Conservation (phyloP, 2,113 vertebrate species). For the Nerophis ophidion region DNA sequence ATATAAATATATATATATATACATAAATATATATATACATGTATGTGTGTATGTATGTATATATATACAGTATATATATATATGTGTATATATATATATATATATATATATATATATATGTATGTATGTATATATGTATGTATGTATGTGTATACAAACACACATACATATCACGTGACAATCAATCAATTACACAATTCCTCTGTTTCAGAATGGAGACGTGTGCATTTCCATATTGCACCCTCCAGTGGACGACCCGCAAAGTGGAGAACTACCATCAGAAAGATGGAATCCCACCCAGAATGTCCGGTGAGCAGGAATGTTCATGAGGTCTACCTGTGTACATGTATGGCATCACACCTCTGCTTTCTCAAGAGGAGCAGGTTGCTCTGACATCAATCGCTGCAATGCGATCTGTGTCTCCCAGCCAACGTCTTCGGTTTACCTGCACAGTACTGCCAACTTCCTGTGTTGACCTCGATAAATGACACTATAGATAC, state of each 20-base stretch:
- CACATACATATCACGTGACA: too few species aligned
- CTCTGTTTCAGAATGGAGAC: constrained; percentile 81
- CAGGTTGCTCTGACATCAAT: neutral
- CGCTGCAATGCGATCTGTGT: constrained; percentile 10
- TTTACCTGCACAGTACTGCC: neutral
- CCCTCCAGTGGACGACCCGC: constrained; percentile 92
- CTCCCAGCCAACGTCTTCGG: neutral
- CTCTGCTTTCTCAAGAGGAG: constrained; percentile 18
- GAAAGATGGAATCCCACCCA: constrained; percentile 98
- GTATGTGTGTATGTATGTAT: too few species aligned
- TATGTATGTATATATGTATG: too few species aligned
- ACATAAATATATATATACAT: too few species aligned
- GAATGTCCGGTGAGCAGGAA: constrained; percentile 86
- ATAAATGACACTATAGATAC: too few species aligned
- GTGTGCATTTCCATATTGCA: constrained; percentile 98
- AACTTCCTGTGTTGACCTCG: neutral
- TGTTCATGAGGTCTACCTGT: constrained; percentile 4
- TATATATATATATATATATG: too few species aligned
- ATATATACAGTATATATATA: too few species aligned
- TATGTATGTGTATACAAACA: too few species aligned
- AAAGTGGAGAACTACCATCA: constrained; percentile 94
- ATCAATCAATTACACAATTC: neutral
- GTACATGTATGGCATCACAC: constrained; percentile 27
- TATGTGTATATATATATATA: too few species aligned
- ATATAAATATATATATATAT: too few species aligned